Evolutionary conservation across 2,113 vertebrate genomes (phyloP), one percentile per base, ranked within the genome.

Genomic region (Castor canadensis): DNA sequence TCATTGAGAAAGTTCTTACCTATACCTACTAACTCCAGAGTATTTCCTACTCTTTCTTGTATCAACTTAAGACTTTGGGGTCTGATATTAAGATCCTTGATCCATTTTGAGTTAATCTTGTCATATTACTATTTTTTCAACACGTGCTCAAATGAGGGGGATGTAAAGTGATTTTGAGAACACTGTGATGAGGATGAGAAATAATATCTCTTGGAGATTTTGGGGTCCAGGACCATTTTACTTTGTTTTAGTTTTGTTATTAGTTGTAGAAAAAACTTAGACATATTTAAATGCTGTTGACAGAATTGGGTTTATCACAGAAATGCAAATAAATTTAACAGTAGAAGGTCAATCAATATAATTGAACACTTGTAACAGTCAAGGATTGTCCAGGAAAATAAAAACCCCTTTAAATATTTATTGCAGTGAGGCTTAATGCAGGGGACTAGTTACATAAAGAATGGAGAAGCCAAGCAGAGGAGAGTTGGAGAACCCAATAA

Each of bases 141-240:
- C 66, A 43, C 20, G 54, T 56, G 22, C 24, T 9, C 26, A 43
- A 43, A 20, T 32, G 26, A 56, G 69, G 49, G 45, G 66, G 6
- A n/a, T 86, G 15, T 71, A 88, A 88, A 88, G 64, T 54, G 72
- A 58, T 88, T 75, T 89, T 82, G 56, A 88, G 67, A 83, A 45
- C 38, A 52, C 38, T 56, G 10, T 93, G 40, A 89, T 38, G 45
- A 89, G 56, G 24, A 73, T 45, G 45, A 82, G 11, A 93, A 45
- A 64, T 62, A 75, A 82, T 82, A 30, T 75, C 45, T 64, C 49
- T 66, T 43, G n/a, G 54, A 81, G 45, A 54, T 54, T 66, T 80
- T 38, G 62, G 16, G 38, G 30, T 64, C 40, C 38, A 75, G 47
- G 49, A 30, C 1, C 80, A 30, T 82, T 82, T 54, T 88, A 32